Percentiles rank a stretch among this genome's conserved stretches.
Conservation (phyloP, 2,113 vertebrate species). For the Aegotheles bennettii region DNA sequence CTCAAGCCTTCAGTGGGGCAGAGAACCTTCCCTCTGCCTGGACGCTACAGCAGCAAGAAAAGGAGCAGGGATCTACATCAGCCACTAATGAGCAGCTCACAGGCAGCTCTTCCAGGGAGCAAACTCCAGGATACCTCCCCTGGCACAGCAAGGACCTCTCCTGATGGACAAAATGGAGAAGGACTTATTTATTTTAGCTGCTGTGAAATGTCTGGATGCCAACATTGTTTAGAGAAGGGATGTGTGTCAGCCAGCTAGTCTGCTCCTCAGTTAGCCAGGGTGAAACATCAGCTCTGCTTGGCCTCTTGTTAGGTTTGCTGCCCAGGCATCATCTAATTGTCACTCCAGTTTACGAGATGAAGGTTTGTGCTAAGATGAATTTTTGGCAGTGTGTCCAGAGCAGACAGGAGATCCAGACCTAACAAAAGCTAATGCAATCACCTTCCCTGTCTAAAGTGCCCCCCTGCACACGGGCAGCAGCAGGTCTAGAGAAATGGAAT, state of each 20-base stretch:
- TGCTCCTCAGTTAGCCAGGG: neutral
- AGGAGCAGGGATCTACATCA: neutral
- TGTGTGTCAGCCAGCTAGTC: neutral
- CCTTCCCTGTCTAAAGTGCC: neutral
- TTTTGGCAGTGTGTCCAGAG: neutral
- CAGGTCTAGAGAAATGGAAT: neutral
- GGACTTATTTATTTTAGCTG: neutral
- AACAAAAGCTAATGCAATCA: neutral
- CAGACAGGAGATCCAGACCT: neutral
- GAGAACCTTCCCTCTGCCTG: neutral
- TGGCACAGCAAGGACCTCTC: neutral
- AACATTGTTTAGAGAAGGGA: neutral
- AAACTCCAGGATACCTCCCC: neutral
- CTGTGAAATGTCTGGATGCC: neutral
- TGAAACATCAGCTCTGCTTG: slow-evolving; percentile 8
- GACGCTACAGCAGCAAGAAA: neutral
- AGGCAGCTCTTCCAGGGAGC: neutral
- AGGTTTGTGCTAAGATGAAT: neutral
- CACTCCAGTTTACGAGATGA: neutral
- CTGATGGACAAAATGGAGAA: neutral
- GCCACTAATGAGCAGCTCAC: neutral
- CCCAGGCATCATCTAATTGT: slow-evolving; percentile 25
- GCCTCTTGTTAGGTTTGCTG: neutral
- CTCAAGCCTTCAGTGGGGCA: neutral
- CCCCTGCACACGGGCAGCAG: neutral